Evolutionary conservation across 2,888 invertebrate genomes (phyloP).

Genomic region (Lycaena phlaeas): DNA sequence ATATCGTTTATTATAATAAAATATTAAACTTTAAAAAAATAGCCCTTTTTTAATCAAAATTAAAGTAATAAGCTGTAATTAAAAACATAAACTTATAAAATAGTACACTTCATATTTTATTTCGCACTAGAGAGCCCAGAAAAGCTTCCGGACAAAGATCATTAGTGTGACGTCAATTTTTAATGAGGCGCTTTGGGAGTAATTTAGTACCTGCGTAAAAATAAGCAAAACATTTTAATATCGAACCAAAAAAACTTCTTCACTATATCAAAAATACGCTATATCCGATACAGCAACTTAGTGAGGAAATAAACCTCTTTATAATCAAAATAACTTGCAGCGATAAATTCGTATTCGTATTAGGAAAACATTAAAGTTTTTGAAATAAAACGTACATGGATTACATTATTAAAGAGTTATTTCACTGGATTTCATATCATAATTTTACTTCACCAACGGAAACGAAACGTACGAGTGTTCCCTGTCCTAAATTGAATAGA

Average conservation of each 20-base stretch:
- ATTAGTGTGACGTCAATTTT: conserved; percentile 21
- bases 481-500: no score
- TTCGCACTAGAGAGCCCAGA: neutral
- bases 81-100: neutral
- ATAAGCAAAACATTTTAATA: no score
- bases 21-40: no score
- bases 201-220: neutral
- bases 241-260: no score
- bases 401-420: neutral
- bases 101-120: neutral
- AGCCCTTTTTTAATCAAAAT: no score
- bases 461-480: no score
- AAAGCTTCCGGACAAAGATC: conserved; percentile 18
- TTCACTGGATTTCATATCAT: no score
- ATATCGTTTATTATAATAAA: no score
- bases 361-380: no score
- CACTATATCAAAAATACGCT: no score
- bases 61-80: neutral
- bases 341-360: neutral
- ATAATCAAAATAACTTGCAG: neutral
- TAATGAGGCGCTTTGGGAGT: conserved; percentile 17
- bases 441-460: no score
- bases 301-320: neutral
- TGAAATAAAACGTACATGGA: neutral
- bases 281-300: neutral